Evolutionary conservation across 2,797 vertebrate species (phyloP), one percentile per base, ranked within the genome.

Genomic region (Alcedo atthis): DNA sequence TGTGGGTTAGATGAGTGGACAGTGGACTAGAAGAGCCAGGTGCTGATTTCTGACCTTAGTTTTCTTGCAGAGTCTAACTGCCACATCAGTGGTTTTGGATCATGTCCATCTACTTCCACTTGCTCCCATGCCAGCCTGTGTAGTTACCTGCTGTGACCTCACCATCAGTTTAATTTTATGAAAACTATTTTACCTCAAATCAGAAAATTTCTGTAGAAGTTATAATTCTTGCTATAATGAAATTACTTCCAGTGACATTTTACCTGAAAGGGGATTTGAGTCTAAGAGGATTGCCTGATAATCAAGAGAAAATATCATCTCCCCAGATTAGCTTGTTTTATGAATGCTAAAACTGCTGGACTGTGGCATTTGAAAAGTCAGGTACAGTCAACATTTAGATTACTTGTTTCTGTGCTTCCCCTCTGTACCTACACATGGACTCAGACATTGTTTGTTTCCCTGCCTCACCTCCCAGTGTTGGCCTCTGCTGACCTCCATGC

Each of bases 171-270:
- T 67, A 40, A 11, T 80, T 89, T 83, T 71, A 62, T 75, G 58
- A 58, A 87, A 76, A 22, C 4, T 40, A 22, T 68, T 85, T 70
- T 78, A 17, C 83, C 9, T 78, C 78, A 83, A 94, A 90, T 59
- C 37, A 62, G 69, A 92, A 73, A 71, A 8, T 90, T 89, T 59
- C n/a, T 8, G 9, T 69, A 26, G 69, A 92, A 97, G 83, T 84
- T 95, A 32, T 22, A 95, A 91, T 81, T 93, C 82, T 49, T 63
- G 7, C 48, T 74, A 66, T 49, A 78, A 73, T 88, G 53, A 95
- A 89, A 91, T 87, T 86, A 83, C 57, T 94, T 96, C 62, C 61
- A 88, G 68, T 97, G 91, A 81, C 94, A 97, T 96, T 97, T 96
- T 96, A 95, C 49, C 94, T 95, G 66, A 91, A 62, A 84, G 32